Base-by-base conservation (phyloP, 2,113 vertebrate genomes). In the Piaya cayana region DNA sequence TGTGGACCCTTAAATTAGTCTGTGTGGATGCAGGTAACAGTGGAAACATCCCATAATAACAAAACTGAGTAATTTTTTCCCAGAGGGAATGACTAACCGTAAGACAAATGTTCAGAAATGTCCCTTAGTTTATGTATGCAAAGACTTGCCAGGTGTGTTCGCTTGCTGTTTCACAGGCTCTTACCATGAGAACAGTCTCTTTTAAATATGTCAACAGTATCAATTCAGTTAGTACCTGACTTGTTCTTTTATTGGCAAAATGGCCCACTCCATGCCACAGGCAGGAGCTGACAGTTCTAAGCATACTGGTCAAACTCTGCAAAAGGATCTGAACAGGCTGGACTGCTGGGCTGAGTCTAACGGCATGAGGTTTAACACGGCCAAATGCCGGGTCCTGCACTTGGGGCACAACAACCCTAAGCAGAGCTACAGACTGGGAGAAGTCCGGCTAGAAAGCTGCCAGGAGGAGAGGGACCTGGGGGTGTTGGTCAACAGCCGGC, bases 181-280 rank as follows among this genome's bases (percentile, higher is more conserved):
- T 88, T 63, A 15, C 25, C 5, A 49, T 23, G 17, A 65, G 23
- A 88, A 63, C 0, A 9, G 11, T 5, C 2, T 25, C 22, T 75
- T 68, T 56, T 7, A 72, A 78, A 68, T 43, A n/a, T 3, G 3
- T 47, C 0, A 0, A 42, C 43, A 47, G 2, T 47, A 10, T 64
- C 71, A 16, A 60, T 67, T 62, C 55, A 53, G 53, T 12, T 50
- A 34, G 12, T 55, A 74, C 18, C 14, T 52, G 25, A 50, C 30
- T 86, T 70, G 9, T 8, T 43, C 39, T 88, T 78, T 86, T 47
- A 36, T 20, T 84, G 34, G 30, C 32, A 82, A 86, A 84, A 67
- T 34, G 62, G 5, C 14, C 55, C 32, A 50, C 1, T 0, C 7
- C 8, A 32, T 56, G 49, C 27, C 74, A 52, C 34, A 62, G 43